Evolutionary conservation across 2,113 vertebrate species (phyloP).

Genomic region (Peucedramus taeniatus): DNA sequence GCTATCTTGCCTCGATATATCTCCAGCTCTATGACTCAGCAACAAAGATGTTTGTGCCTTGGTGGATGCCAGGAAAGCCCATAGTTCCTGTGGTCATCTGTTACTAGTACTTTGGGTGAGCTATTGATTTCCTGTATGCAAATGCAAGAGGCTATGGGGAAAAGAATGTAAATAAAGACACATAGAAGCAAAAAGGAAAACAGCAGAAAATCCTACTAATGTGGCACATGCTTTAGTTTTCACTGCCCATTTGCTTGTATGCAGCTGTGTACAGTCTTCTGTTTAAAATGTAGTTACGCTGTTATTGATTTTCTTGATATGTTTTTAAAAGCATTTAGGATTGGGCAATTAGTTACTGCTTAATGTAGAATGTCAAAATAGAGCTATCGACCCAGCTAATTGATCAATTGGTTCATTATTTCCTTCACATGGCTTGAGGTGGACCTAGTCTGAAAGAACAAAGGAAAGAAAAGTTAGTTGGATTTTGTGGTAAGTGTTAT

Average conservation of each 20-base stretch:
- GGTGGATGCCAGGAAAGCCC: background rate
- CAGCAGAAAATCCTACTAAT: background rate
- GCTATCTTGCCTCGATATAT: background rate
- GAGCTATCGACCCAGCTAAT: conserved; percentile 79
- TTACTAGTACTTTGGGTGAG: background rate
- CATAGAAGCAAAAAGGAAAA: background rate
- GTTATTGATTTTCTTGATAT: conserved; percentile 84
- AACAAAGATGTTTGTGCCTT: background rate
- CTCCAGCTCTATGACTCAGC: background rate
- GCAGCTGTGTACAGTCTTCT: conserved; percentile 26
- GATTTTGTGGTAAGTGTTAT: background rate
- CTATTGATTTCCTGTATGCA: background rate
- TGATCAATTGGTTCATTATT: conserved; percentile 87
- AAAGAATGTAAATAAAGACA: background rate
- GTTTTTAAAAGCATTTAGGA: conserved; percentile 90
- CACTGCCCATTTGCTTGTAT: background rate
- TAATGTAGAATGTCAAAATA: conserved; percentile 94
- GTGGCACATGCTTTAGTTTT: background rate
- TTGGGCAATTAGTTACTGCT: conserved; percentile 90
- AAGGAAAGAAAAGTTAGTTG: background rate
- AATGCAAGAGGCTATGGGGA: background rate
- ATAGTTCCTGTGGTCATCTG: background rate
- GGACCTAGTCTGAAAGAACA: background rate
- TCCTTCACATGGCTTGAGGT: conserved; percentile 35
- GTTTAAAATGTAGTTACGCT: conserved; percentile 64